A percentile compares a stretch with the other conserved stretches of the same genome.
phyloP scores from a whole-genome alignment of 2,888 invertebrate species.

The Scaeva pyrastri region DNA sequence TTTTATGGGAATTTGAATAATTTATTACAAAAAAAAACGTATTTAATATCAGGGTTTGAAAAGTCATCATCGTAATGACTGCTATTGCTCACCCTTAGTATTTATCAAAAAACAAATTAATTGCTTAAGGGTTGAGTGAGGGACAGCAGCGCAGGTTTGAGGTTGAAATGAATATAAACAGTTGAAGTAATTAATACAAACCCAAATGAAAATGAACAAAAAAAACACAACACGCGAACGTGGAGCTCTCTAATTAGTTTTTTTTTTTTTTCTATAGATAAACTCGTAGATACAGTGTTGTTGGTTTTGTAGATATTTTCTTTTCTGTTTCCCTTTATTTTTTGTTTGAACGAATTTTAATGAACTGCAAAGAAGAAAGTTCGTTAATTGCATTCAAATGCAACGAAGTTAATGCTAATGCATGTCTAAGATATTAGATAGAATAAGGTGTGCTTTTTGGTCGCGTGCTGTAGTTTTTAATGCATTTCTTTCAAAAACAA shows the following conservation, averaged over 20 bases:
- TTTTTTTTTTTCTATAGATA: slow-evolving; percentile 33
- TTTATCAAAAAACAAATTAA: slow-evolving; percentile 55
- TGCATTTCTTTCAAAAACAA: too few species aligned
- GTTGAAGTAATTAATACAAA: slow-evolving; percentile 62
- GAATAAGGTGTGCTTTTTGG: not conserved
- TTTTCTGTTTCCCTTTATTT: slow-evolving; percentile 10
- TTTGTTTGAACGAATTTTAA: slow-evolving; percentile 54
- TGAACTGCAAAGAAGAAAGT: slow-evolving; percentile 59
- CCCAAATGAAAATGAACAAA: too few species aligned
- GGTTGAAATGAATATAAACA: not conserved
- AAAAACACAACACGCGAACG: slow-evolving; percentile 27
- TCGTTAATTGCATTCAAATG: slow-evolving; percentile 45
- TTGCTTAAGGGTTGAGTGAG: slow-evolving; percentile 1
- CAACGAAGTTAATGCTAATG: not conserved
- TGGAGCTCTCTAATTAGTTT: slow-evolving; percentile 57
- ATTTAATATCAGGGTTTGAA: slow-evolving; percentile 63
- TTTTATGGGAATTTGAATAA: slow-evolving; percentile 44
- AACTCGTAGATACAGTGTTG: not conserved
- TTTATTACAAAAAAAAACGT: slow-evolving; percentile 50
- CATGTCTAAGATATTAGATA: not conserved
- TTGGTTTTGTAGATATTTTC: not conserved
- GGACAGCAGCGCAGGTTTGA: not conserved
- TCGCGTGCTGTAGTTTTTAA: not conserved
- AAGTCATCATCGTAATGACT: slow-evolving; percentile 43
- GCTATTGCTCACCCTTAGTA: slow-evolving; percentile 39